Percentiles rank a stretch among this genome's conserved stretches.
These are phyloP conservation scores for Corythornis madagascariensis DNA, from an alignment of 2,113 vertebrate genomes.

Conservation along the genomic window DNA sequence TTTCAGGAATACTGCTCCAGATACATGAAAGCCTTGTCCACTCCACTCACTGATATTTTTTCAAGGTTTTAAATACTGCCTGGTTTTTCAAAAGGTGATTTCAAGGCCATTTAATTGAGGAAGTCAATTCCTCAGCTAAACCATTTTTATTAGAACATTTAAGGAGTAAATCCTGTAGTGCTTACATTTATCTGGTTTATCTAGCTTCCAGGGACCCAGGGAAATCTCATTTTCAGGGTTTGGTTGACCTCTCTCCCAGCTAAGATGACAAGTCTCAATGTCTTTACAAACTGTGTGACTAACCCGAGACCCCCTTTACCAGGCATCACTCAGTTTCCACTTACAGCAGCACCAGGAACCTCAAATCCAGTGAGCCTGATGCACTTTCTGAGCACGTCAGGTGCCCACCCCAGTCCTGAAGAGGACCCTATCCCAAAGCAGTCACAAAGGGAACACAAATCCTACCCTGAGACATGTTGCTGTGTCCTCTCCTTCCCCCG, in stretches of 20 bases:
- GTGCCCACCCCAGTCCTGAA: neutral
- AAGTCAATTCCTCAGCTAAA: slow-evolving; percentile 26
- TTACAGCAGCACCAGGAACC: neutral
- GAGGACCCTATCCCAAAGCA: neutral
- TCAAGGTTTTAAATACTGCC: neutral
- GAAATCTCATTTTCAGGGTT: neutral
- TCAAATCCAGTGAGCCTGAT: neutral
- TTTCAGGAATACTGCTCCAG: neutral
- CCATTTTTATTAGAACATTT: slow-evolving; percentile 36
- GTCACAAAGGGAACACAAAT: neutral
- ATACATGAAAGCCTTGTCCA: neutral
- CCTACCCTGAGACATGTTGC: neutral
- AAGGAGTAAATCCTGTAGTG: neutral
- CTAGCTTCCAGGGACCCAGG: neutral
- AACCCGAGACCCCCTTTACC: neutral
- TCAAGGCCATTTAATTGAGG: slow-evolving; percentile 23
- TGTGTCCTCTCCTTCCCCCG: neutral
- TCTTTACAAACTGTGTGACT: fast-evolving
- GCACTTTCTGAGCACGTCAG: too few species aligned
- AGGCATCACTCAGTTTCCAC: neutral
- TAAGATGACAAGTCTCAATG: neutral
- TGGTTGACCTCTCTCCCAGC: neutral
- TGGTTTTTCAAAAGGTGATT: slow-evolving; percentile 33
- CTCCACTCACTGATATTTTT: neutral
- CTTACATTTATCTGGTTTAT: neutral